Base-by-base conservation (phyloP, 1,140 invertebrate genomes). In the Ostrea denselamellosa region DNA sequence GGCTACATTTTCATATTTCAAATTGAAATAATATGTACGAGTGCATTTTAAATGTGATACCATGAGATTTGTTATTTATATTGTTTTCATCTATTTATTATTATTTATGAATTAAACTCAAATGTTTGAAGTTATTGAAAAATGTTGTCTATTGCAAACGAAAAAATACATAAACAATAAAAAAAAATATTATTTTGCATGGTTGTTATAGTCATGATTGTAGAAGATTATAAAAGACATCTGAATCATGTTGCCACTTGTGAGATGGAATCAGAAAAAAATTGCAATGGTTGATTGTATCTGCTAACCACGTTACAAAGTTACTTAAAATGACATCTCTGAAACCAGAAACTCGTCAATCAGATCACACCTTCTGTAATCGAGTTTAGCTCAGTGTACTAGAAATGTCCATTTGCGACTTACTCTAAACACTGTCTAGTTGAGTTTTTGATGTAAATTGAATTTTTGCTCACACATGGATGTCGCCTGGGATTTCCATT, bases 21-120 rank as follows among this genome's bases (percentile, higher is more conserved):
- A 22, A 28, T 34, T 77, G 68, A 77, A 77, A 34, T 77, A 77
- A 28, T 25, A 77, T 34, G 22, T 17, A 62, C 14, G 58, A 14
- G 68, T 77, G 10, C 68, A 77, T 77, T 77, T 8, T 77, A 14
- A 77, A 28, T 77, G 68, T 77, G 68, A 77, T 77, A 62, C 10
- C 58, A 77, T 77, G 28, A 77, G 25, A 77, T 77, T 77, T 77
- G 68, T 77, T 77, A 77, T 77, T 77, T 77, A 77, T 77, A 77
- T 77, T 77, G 12, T 25, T 77, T 77, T 77, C 28, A 9, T 28
- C 14, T 34, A 77, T 77, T 77, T 77, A 77, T 77, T 77, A 77
- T 77, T 77, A 77, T 77, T 77, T 77, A 77, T 77, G 68, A 17
- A 77, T 77, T 28, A 44, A 44, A 44, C 34, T 34, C 28, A 19